Evolutionary conservation across 2,797 vertebrate genomes (phyloP).

Genomic region (Prunella strophiata): DNA sequence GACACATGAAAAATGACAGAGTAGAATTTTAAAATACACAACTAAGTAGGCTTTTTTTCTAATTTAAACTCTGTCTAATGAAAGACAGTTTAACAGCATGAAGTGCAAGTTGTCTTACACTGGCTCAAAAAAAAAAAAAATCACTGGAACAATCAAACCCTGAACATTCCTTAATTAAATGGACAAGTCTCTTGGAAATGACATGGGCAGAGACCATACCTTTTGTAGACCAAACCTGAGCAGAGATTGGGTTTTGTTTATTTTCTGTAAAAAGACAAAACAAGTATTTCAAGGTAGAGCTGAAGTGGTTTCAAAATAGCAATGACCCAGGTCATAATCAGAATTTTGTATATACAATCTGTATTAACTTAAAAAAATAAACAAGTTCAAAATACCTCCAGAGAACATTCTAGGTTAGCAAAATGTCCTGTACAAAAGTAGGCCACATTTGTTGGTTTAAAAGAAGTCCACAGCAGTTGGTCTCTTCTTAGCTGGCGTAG

Average conservation of each 20-base stretch:
- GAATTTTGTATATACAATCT: slow-evolving; percentile 3
- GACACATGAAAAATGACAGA: background rate
- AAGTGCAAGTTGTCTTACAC: background rate
- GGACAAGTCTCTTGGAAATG: background rate
- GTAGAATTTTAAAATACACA: background rate
- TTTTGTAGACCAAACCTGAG: slow-evolving; percentile 42
- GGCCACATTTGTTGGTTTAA: slow-evolving; percentile 69
- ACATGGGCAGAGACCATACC: background rate
- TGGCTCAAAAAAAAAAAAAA: background rate
- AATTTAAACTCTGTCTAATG: background rate
- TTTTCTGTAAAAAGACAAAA: slow-evolving; percentile 18
- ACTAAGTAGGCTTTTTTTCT: background rate
- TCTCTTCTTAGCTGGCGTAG: slow-evolving; percentile 50
- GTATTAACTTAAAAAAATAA: slow-evolving; percentile 67
- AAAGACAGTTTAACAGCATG: background rate
- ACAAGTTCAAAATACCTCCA: slow-evolving; percentile 51
- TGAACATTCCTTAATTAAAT: background rate
- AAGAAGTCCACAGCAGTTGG: slow-evolving; percentile 84
- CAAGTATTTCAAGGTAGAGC: background rate
- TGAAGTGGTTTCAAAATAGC: background rate
- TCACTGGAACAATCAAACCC: background rate
- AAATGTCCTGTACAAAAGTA: slow-evolving; percentile 72
- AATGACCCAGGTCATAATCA: background rate
- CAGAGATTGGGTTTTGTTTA: background rate
- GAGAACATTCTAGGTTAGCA: slow-evolving; percentile 67